Evolutionary conservation across 2,888 invertebrate genomes (phyloP), one percentile per base, ranked within the genome.

Genomic region (Dolomedes plantarius): DNA sequence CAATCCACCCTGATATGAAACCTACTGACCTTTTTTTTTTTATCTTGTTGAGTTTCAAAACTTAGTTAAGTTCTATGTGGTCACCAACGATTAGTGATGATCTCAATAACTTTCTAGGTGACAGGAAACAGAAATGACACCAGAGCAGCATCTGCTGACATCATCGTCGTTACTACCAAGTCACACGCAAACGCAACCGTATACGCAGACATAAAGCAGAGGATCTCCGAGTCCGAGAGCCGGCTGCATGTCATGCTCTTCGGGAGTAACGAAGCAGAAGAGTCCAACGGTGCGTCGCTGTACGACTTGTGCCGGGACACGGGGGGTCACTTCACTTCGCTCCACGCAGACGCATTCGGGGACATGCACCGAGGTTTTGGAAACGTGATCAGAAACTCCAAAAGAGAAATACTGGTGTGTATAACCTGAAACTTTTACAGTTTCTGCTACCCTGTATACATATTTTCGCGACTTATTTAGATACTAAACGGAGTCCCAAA

Each of bases 81-180:
- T n/a, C n/a, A n/a, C n/a, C n/a, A n/a, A n/a, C n/a, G n/a, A n/a
- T n/a, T n/a, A n/a, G n/a, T n/a, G n/a, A n/a, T n/a, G n/a, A n/a
- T n/a, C n/a, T n/a, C n/a, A n/a, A n/a, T n/a, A n/a, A 64, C 11
- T 11, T 28, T 64, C 9, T 28, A 64, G 64, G 28, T 64, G 3
- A 28, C 9, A 5, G 11, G 23, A 13, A 64, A 64, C 28, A n/a
- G 11, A 13, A 11, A 28, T 13, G 29, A 27, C 13, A n/a, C 32
- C 7, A n/a, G 11, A 2, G 23, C 9, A n/a, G 13, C 23, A 19
- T 36, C 75, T 19, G 75, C 69, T 3, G 29, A 9, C 6, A 64
- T 76, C 29, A 71, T 83, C 7, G 13, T 83, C 0, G 65, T 83
- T 9, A 76, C 82, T 2, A 50, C 82, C 1, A 31, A 46, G 11